Evolutionary conservation across 2,797 vertebrate species (phyloP), one percentile per base, ranked within the genome.

Genomic region (Pseudochirops cupreus): DNA sequence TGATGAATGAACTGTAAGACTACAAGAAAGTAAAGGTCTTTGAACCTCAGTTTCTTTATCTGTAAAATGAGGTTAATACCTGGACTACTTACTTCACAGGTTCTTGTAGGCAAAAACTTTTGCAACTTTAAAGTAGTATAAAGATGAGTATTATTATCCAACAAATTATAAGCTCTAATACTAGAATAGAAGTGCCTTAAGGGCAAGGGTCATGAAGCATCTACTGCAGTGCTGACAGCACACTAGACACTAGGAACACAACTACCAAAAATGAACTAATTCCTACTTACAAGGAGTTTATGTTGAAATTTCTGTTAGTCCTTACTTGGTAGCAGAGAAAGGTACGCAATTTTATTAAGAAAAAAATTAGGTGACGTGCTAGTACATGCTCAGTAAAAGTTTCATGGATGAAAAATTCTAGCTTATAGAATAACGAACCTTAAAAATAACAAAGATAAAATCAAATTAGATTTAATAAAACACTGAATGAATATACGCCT

Each of bases 401-500:
- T 74, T 74, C 67, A 74, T 21, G n/a, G 67, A 74, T 39, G 16
- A 39, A 74, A 74, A 74, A 13, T 59, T 74, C 67, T 74, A 74
- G 5, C 18, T 74, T n/a, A 39, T 14, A 39, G 33, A 67, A 67
- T 67, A 74, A 74, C 21, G 16, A 33, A 74, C 14, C n/a, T 74
- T 39, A 74, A 39, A 74, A 74, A 39, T 39, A 74, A 6, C n/a
- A 74, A 94, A 93, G 46, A 91, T 89, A 50, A 96, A 53, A 55
- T 28, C 58, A 90, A 93, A 53, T 74, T 2, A 92, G 39, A 18
- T 14, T 92, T 58, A 94, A 9, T 53, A 53, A 53, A 53, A 53
- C 52, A 53, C 52, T 56, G 31, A 67, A 67, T n/a, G 59, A 67
- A 67, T 18, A 74, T n/a, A n/a, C 62, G 39, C 62, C 33, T 7